Conservation (phyloP, 2,113 vertebrate genomes). For the Uria aalge region DNA sequence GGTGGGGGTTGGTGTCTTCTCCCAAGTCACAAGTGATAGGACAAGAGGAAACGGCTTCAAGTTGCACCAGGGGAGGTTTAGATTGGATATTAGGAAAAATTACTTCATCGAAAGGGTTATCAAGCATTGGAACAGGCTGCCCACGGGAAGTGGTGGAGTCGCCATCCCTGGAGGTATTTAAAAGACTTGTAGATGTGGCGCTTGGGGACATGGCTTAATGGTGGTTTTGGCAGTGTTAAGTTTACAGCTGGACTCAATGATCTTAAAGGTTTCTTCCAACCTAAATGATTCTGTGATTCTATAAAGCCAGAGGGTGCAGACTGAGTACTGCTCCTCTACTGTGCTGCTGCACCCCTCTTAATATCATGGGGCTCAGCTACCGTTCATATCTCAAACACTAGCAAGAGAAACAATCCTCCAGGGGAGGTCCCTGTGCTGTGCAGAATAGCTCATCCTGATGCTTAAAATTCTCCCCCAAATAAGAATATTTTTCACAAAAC, state of each 20-base stretch:
- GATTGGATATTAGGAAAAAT: not conserved
- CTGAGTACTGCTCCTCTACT: not conserved
- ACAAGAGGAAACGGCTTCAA: not conserved
- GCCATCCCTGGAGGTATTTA: not conserved
- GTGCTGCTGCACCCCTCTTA: not conserved
- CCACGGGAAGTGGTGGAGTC: too few relatives aligned
- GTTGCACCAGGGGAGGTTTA: not conserved
- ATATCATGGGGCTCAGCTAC: not conserved
- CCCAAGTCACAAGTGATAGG: not conserved
- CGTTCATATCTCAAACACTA: not conserved
- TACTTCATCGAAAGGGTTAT: not conserved
- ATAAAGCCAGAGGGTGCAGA: not conserved
- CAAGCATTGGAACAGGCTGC: not conserved
- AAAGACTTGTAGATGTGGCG: fast-evolving
- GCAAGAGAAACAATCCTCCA: not conserved
- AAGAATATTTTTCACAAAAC: not conserved
- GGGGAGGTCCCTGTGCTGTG: not conserved
- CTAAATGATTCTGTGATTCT: not conserved
- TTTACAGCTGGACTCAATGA: fast-evolving
- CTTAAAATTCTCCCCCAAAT: not conserved
- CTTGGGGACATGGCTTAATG: not conserved
- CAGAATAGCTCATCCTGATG: not conserved
- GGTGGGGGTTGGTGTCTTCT: not conserved
- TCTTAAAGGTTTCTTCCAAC: not conserved
- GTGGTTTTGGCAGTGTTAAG: too few relatives aligned